Evolutionary conservation across 2,888 invertebrate genomes (phyloP), one percentile per base, ranked within the genome.

Genomic region (Coenonympha glycerion): DNA sequence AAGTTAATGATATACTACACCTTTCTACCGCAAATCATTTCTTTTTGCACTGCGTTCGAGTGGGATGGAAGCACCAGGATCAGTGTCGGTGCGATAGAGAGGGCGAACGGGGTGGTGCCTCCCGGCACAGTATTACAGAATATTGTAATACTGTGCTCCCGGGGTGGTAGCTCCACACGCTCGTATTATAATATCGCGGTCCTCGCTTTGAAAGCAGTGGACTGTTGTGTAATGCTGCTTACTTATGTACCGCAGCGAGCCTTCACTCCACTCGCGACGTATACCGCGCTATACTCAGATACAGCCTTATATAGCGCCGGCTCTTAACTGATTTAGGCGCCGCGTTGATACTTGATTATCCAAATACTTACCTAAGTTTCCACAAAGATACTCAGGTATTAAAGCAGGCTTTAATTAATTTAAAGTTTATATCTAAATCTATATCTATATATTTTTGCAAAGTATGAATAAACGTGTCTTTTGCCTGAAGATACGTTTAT

Each of bases 1-100:
- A 78, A 85, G 77, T 78, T 85, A 84, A 86, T 86, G 82, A 85
- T 83, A 79, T 81, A 78, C 73, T 75, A 79, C 81, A 80, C 76
- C 75, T 81, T 77, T 74, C 69, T 69, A 69, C 62, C 65, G 65
- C 76, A 79, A 84, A 79, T 80, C 71, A 76, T 75, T 84, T 81
- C 65, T 76, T 80, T 81, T 74, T 67, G 61, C 63, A 58, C 40
- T 50, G 59, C 50, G 74, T 56, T 64, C 9, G 71, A 75, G 58
- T 1, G 65, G 52, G 76, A 73, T 15, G 56, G 24, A 6, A 2
- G 47, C 57, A 45, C 21, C 1, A 6, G 19, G 1, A 11, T 2
- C 34, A 3, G 64, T 37, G 62, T 6, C 58, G 62, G 61, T 36
- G 62, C 46, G 74, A 70, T 31, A 48, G 59, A 56, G 63, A 61